Base-by-base conservation (phyloP, 1,140 invertebrate species). In the Eumeta japonica region DNA sequence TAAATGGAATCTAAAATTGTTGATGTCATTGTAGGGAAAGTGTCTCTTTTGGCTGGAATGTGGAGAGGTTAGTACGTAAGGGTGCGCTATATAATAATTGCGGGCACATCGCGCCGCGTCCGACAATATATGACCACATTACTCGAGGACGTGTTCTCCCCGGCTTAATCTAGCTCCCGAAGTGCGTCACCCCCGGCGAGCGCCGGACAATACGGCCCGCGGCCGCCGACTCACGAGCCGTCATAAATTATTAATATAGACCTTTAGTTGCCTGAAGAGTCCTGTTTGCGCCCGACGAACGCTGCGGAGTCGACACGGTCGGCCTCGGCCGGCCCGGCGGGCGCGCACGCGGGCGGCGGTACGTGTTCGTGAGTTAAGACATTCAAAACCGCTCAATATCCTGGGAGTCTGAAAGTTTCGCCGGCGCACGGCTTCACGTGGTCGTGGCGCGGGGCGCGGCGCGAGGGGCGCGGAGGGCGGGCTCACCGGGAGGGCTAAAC, bases 401-500 rank as follows among this genome's bases (percentile, higher is more conserved):
- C 62, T 62, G 62, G 55, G 53, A 61, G 63, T 65, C 66, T 63
- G 66, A 74, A 74, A 71, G 58, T 74, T 74, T 70, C 58, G 61
- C 52, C 61, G 65, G 65, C 64, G 62, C 70, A 65, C 66, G 60
- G 61, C 59, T 63, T 64, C 59, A 62, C 58, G 62, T 66, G 66
- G 67, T 62, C 66, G 58, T 48, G 60, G 58, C n/a, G n/a, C n/a
- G n/a, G n/a, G n/a, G n/a, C n/a, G n/a, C n/a, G n/a, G n/a, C n/a
- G n/a, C n/a, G n/a, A n/a, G 37, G 54, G 36, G 41, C 35, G 34
- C 63, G 53, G 59, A 58, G 52, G 58, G 56, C 57, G 60, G 60
- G 62, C 63, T 52, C 58, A 62, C 58, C 62, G 67, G 70, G 75
- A 78, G 79, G 80, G 80, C 80, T 84, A 86, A 88, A 88, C 85